Evolutionary conservation across 2,888 invertebrate genomes (phyloP).

Genomic region (Drosophila fulvimacula): DNA sequence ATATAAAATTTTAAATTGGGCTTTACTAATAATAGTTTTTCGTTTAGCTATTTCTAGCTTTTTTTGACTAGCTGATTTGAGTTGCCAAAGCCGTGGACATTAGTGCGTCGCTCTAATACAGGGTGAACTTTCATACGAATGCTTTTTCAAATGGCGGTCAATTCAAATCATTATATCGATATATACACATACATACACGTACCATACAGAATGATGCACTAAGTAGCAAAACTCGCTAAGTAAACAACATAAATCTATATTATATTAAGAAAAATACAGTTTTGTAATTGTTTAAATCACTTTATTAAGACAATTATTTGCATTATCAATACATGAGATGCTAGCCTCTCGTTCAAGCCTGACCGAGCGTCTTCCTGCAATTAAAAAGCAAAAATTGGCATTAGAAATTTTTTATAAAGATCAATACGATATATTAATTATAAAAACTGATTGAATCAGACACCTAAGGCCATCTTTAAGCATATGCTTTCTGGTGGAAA

Average conservation of each 20-base stretch:
- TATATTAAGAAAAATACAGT: neutral
- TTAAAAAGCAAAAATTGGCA: neutral
- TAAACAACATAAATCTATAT: neutral
- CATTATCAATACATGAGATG: neutral
- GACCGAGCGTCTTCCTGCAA: slow-evolving; percentile 12
- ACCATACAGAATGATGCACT: too few relatives aligned
- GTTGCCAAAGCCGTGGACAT: too few relatives aligned
- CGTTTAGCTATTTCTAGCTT: too few relatives aligned
- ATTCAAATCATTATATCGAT: neutral
- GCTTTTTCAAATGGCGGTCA: slow-evolving; percentile 10
- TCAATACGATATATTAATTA: neutral
- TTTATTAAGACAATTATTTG: slow-evolving; percentile 1
- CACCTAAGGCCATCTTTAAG: slow-evolving; percentile 83
- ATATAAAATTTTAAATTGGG: too few relatives aligned
- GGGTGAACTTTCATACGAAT: slow-evolving; percentile 10
- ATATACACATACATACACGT: neutral
- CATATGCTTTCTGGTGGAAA: slow-evolving; percentile 85
- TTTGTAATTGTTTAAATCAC: neutral
- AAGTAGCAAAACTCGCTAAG: too few relatives aligned
- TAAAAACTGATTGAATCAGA: slow-evolving; percentile 74
- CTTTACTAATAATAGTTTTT: too few relatives aligned
- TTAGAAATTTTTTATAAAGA: neutral
- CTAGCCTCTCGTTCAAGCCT: neutral
- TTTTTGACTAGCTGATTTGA: too few relatives aligned
- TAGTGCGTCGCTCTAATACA: slow-evolving; percentile 2